Base-by-base conservation (phyloP, 1,140 invertebrate species). In the Apis laboriosa region DNA sequence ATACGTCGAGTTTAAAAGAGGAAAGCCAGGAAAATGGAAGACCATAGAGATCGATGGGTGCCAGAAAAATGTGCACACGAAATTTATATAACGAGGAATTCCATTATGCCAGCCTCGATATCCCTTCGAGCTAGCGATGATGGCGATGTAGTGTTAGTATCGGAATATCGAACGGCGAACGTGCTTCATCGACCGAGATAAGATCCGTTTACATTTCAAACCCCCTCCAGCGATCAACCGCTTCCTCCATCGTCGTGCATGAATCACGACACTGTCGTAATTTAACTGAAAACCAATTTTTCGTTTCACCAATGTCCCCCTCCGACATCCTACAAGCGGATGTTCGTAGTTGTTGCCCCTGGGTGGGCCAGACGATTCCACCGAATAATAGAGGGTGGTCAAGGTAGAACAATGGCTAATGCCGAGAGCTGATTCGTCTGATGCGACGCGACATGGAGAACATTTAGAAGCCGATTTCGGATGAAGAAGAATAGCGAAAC, bases 71-170 rank as follows among this genome's bases (percentile, higher is more conserved):
- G 87, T 88, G 87, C 87, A 81, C 75, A 43, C 86, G 79, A 88
- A 88, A 88, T 88, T 88, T 88, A 88, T 88, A 88, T 88, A 88
- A 88, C 87, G 84, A 88, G 86, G 86, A 88, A 88, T 88, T 88
- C 86, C 80, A 88, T 88, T 88, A 88, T 88, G 77, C 80, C 76
- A n/a, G 24, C 53, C 72, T 74, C 79, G 83, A 83, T 87, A 87
- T 72, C 77, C 5, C 58, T 80, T 80, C 34, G 71, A 74, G 78
- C 67, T 49, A 72, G 9, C 67, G 55, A 51, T n/a, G 60, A 55
- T 74, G 78, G 51, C 60, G 78, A 78, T 68, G 82, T 43, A 21
- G 75, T 34, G 77, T 43, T 53, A 17, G 79, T 79, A 77, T 84
- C 72, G 79, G 76, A 87, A 88, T 85, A 88, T 88, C 86, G 87